These are phyloP conservation scores for Tinea pellionella DNA, from an alignment of 2,888 invertebrate species.

Conservation along the genomic window DNA sequence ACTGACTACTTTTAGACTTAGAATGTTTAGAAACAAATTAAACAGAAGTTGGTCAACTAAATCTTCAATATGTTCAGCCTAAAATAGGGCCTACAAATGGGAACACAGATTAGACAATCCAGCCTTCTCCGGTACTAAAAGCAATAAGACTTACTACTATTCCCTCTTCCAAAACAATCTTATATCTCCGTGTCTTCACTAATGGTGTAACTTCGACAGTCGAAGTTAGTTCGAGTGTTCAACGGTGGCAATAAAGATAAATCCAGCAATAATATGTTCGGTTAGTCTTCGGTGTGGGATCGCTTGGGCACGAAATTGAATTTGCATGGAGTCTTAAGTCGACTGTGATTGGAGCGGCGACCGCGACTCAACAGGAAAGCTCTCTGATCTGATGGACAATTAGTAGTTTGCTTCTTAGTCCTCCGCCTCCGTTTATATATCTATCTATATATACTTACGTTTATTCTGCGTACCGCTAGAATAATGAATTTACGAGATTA, in stretches of 20 bases:
- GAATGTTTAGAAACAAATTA: not conserved
- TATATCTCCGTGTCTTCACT: constrained; percentile 68
- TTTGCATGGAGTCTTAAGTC: constrained; percentile 67
- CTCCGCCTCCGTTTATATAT: not conserved
- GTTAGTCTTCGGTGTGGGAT: constrained; percentile 62
- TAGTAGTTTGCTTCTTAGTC: constrained; percentile 29
- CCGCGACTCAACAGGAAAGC: constrained; percentile 24
- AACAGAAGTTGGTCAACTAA: not conserved
- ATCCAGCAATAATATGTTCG: constrained; percentile 69
- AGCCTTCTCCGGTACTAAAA: constrained; percentile 56
- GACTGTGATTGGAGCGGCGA: constrained; percentile 48
- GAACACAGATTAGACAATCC: constrained; percentile 59
- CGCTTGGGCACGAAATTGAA: constrained; percentile 66
- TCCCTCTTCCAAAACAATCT: constrained; percentile 27
- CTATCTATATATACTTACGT: not conserved
- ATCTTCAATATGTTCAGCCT: constrained; percentile 4
- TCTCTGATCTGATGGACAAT: constrained; percentile 48
- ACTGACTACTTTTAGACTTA: not conserved
- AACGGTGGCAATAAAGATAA: constrained; percentile 68
- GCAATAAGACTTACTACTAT: constrained; percentile 69
- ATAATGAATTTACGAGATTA: too few species aligned
- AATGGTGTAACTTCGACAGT: constrained; percentile 69
- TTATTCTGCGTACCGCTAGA: not conserved
- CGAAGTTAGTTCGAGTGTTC: constrained; percentile 68
- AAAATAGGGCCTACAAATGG: not conserved